Base-by-base conservation (phyloP, 2,888 invertebrate genomes). In the Helicoverpa assulta region DNA sequence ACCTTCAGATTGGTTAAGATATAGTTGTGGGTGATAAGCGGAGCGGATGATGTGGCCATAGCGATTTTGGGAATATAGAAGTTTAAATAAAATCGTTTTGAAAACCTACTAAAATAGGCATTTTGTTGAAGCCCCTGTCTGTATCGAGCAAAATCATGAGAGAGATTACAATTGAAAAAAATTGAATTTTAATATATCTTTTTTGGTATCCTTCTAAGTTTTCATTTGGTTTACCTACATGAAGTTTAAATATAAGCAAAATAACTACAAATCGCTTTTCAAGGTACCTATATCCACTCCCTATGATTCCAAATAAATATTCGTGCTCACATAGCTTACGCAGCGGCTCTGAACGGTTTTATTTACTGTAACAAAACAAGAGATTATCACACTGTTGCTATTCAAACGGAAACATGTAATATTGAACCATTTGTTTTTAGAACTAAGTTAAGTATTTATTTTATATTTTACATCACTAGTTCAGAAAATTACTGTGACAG, bases 1-100 rank as follows among this genome's bases (percentile, higher is more conserved):
- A 86, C 87, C 87, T 86, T 85, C 50, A 64, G 56, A 60, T 55
- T 47, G 53, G n/a, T 40, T 76, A 79, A 68, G 64, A 64, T 57
- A 69, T 29, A 66, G 61, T 55, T 72, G 62, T 19, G 61, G 40
- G 52, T 55, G 62, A 64, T 66, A 67, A 73, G 54, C 53, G 14
- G 14, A 61, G 64, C 43, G 43, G 12, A 10, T 3, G 26, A 2
- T 14, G 29, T 29, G 21, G 33, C 18, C n/a, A n/a, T 47, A 47
- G 47, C 47, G 47, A 47, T 47, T 47, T 47, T 0, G 0, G n/a
- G 47, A 14, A 14, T 43, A 3, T 10, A 0, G 14, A 14, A 0
- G 14, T 40, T 4, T 40, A 14, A 40, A 40, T 14, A 40, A 10
- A 40, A 0, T 10, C 10, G 12, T 21, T 21, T 21, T 21, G 1